Percentiles rank a stretch among this genome's conserved stretches.
phyloP scores from a whole-genome alignment of 2,888 invertebrate species.

The Patella pellucida region DNA sequence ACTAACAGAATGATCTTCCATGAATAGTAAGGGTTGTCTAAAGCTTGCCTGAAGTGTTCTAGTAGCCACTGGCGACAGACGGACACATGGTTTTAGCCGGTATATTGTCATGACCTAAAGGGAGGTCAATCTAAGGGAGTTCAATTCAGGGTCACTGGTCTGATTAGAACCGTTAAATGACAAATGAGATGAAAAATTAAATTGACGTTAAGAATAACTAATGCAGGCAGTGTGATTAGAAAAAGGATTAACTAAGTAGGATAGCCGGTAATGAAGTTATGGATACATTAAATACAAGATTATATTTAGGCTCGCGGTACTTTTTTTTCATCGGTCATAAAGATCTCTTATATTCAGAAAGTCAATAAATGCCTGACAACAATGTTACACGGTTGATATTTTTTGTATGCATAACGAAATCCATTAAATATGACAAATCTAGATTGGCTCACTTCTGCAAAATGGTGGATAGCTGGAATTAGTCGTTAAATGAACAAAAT shows the following conservation, averaged over 20 bases:
- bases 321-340: neutral
- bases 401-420: neutral
- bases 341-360: neutral
- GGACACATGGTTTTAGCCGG: neutral
- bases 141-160: neutral
- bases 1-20: too few species aligned
- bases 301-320: too few species aligned
- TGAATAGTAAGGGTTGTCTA: too few species aligned
- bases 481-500: neutral
- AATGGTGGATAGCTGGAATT: neutral
- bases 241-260: too few species aligned
- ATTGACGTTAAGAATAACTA: neutral
- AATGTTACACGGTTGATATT: neutral
- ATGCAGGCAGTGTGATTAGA: too few species aligned
- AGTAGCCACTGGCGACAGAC: neutral
- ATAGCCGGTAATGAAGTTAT: too few species aligned
- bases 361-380: neutral
- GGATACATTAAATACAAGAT: too few species aligned
- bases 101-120: constrained; percentile 1
- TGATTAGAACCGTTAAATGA: constrained; percentile 7
- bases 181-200: neutral
- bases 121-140: constrained; percentile 1
- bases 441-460: too few species aligned
- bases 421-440: too few species aligned
- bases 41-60: neutral